These are phyloP conservation scores for Atherinomorus stipes DNA, from an alignment of 2,113 vertebrate species.

Conservation along the genomic window DNA sequence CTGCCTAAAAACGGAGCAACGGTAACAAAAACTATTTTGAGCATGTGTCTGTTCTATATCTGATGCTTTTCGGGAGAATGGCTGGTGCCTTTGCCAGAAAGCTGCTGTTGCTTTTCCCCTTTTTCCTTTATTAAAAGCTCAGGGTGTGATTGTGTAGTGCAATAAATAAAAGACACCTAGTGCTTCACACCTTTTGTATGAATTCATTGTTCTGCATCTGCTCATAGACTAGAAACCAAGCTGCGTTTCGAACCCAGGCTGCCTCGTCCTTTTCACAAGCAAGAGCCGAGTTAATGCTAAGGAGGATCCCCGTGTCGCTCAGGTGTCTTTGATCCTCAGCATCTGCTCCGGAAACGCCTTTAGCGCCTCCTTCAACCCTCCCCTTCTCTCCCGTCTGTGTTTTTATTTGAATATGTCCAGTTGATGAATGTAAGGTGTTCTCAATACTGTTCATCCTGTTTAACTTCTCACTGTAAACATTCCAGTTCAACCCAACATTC, in stretches of 20 bases:
- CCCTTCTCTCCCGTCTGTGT: not conserved
- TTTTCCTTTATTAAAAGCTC: constrained; percentile 33
- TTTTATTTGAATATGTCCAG: constrained; percentile 57
- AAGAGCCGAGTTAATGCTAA: constrained; percentile 35
- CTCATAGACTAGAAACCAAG: constrained; percentile 6
- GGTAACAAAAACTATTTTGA: constrained; percentile 48
- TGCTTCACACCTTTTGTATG: constrained; percentile 50
- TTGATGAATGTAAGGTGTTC: constrained; percentile 72
- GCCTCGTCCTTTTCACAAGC: constrained; percentile 7
- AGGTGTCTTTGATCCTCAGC: constrained; percentile 33
- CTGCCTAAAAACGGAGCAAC: constrained; percentile 65
- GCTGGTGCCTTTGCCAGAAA: constrained; percentile 76
- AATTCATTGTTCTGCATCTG: constrained; percentile 32
- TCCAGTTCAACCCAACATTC: constrained; percentile 49
- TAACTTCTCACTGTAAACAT: constrained; percentile 79
- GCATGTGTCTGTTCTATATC: constrained; percentile 13
- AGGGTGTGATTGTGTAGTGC: constrained; percentile 73
- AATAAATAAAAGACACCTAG: constrained; percentile 67
- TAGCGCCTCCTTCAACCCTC: no score
- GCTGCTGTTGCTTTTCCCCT: constrained; percentile 72
- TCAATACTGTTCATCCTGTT: constrained; percentile 79
- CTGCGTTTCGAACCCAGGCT: constrained; percentile 23
- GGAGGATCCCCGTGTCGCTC: constrained; percentile 39
- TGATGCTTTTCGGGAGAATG: constrained; percentile 34
- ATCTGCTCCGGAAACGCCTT: constrained; percentile 11